A percentile compares a stretch with the other conserved stretches of the same genome.
phyloP scores from a whole-genome alignment of 2,888 invertebrate species.

The Bedellia somnulentella region DNA sequence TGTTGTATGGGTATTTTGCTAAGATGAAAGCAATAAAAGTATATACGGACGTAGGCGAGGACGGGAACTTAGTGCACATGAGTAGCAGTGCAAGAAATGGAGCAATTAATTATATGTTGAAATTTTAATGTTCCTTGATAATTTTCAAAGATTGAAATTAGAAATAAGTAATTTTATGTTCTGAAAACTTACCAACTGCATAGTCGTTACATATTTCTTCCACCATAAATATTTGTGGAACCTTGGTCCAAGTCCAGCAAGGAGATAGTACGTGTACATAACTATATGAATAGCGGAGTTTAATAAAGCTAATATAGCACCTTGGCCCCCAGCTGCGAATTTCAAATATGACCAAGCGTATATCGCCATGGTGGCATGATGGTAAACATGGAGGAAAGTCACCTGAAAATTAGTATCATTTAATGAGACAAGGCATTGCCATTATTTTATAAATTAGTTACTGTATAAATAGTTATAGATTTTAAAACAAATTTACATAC shows the following conservation, averaged over 20 bases:
- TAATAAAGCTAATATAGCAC: conserved; percentile 71
- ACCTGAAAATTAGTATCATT: too few species aligned
- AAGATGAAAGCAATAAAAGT: too few species aligned
- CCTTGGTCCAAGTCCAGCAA: conserved; percentile 75
- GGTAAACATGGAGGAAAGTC: conserved; percentile 87
- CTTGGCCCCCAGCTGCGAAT: conserved; percentile 79
- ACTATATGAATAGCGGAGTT: conserved; percentile 80
- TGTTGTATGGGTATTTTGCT: too few species aligned
- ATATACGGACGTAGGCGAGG: too few species aligned
- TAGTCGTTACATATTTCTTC: conserved; percentile 82
- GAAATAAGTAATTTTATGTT: not conserved
- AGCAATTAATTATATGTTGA: too few species aligned
- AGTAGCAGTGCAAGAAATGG: too few species aligned
- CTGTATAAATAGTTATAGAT: too few species aligned
- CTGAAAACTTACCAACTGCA: conserved; percentile 68
- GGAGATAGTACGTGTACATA: conserved; percentile 81
- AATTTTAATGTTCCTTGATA: too few species aligned
- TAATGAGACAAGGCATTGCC: too few species aligned
- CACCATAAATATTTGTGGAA: conserved; percentile 83
- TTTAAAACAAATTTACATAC: too few species aligned
- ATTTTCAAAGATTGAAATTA: not conserved
- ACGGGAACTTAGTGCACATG: too few species aligned
- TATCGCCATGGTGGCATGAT: conserved; percentile 78
- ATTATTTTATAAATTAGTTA: too few species aligned
- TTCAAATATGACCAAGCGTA: conserved; percentile 80